A percentile compares a stretch with the other conserved stretches of the same genome.
phyloP scores from a whole-genome alignment of 2,888 invertebrate species.

The Melanargia galathea region DNA sequence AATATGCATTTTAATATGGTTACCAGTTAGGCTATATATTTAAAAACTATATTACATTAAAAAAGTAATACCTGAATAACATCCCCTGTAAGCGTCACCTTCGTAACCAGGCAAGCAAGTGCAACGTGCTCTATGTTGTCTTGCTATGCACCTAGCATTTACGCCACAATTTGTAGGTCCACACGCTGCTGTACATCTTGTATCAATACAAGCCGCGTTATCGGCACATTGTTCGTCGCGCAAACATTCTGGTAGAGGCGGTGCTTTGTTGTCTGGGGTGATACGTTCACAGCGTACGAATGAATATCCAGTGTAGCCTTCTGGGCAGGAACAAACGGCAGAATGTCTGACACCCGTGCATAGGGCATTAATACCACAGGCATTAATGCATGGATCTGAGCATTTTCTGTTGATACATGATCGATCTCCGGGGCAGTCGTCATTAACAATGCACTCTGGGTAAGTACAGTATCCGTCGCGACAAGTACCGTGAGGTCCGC shows the following conservation, averaged over 20 bases:
- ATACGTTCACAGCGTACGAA: slow-evolving; percentile 86
- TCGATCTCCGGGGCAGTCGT: slow-evolving; percentile 91
- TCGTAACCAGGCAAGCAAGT: slow-evolving; percentile 91
- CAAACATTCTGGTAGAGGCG: slow-evolving; percentile 88
- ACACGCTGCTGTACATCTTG: slow-evolving; percentile 89
- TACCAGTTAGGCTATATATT: neutral
- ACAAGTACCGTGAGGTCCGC: slow-evolving; percentile 87
- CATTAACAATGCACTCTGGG: slow-evolving; percentile 93
- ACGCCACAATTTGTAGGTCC: slow-evolving; percentile 86
- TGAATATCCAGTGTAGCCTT: slow-evolving; percentile 89
- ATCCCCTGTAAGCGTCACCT: slow-evolving; percentile 90
- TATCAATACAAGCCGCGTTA: slow-evolving; percentile 90
- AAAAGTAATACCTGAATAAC: slow-evolving; percentile 84
- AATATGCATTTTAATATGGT: neutral
- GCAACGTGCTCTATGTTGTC: slow-evolving; percentile 90
- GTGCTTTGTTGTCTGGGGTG: slow-evolving; percentile 57
- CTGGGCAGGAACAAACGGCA: slow-evolving; percentile 91
- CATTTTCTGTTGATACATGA: slow-evolving; percentile 93
- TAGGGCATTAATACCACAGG: slow-evolving; percentile 92
- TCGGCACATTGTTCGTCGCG: slow-evolving; percentile 90
- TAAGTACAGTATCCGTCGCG: slow-evolving; percentile 86
- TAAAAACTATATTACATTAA: neutral
- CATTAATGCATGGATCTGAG: slow-evolving; percentile 90
- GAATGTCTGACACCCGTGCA: slow-evolving; percentile 88
- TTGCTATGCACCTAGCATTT: slow-evolving; percentile 90